A percentile compares a stretch with the other conserved stretches of the same genome.
These are phyloP conservation scores for Hirudinaria manillensis DNA, from an alignment of 2,888 invertebrate genomes.

Conservation along the genomic window DNA sequence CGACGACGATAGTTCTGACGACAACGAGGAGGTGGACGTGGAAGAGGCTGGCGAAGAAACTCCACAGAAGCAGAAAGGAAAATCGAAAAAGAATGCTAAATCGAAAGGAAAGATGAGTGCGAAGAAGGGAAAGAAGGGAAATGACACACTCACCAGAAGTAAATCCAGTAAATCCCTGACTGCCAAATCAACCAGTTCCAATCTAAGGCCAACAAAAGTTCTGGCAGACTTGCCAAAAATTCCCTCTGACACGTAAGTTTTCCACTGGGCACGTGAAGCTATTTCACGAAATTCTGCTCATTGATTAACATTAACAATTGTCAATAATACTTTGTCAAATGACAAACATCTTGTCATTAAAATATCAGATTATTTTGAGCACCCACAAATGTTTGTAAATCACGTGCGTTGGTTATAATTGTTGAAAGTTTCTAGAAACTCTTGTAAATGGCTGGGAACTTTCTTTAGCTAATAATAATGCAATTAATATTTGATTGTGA, in stretches of 20 bases:
- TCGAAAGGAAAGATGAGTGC: background rate
- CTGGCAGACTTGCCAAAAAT: background rate
- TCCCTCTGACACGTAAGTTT: slow-evolving; percentile 3
- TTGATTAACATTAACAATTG: no score
- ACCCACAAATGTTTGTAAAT: no score
- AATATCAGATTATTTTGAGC: no score
- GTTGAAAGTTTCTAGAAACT: no score
- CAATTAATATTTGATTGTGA: no score
- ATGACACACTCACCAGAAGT: background rate
- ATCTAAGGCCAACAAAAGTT: background rate
- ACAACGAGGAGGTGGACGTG: slow-evolving; percentile 12
- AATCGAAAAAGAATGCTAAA: slow-evolving; percentile 1
- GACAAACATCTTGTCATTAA: no score
- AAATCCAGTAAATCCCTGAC: background rate
- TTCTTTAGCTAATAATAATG: no score
- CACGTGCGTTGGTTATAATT: no score
- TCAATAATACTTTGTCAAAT: no score
- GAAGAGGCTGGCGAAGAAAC: slow-evolving; percentile 7
- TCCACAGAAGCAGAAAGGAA: background rate
- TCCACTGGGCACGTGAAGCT: background rate
- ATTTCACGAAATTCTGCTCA: background rate
- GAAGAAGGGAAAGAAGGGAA: slow-evolving; percentile 15
- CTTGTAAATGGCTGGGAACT: no score
- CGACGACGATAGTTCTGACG: slow-evolving; percentile 29
- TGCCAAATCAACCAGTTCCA: slow-evolving; percentile 9